Base-by-base conservation (phyloP, 1,140 invertebrate species). In the Muscidifurax raptorellus region DNA sequence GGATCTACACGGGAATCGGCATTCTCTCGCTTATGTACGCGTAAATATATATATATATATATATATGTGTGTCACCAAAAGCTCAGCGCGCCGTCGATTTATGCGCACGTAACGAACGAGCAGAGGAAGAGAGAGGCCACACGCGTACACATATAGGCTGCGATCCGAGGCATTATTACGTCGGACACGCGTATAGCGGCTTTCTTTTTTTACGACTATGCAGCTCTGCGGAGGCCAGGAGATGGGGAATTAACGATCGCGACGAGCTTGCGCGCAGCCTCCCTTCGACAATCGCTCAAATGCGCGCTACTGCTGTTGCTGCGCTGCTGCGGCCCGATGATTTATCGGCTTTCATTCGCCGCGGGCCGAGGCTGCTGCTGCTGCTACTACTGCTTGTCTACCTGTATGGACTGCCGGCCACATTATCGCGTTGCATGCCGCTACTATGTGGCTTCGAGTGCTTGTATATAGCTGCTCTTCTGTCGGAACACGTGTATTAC, bases 321-420 rank as follows among this genome's bases (percentile, higher is more conserved):
- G 47, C 47, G 47, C 47, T 52, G 52, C 52, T 59, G 3, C 18
- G 52, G 78, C 25, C 27, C 59, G 82, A 88, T 88, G 87, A 89
- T 89, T 87, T 88, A 89, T 89, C 77, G 83, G 83, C 80, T 86
- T 77, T 82, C 86, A 82, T 85, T 86, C 84, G 83, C 86, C 85
- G 87, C 74, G 32, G 52, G 52, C 52, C 22, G 52, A 59, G 52
- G 52, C 52, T 59, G 6, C 52, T n/a, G n/a, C 52, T 47, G 10
- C 52, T 59, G 7, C 52, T n/a, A 7, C 18, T n/a, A 7, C 18
- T 59, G 52, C 52, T 59, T 59, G 52, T 59, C 52, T 59, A 22
- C 0, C 52, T 59, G 52, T n/a, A 59, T 59, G 52, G 52, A 59
- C 52, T 59, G 22, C 52, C 52, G 52, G 52, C 22, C 52, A 18